These are phyloP conservation scores for Papilio glaucus DNA, from an alignment of 1,140 invertebrate species.

Conservation along the genomic window DNA sequence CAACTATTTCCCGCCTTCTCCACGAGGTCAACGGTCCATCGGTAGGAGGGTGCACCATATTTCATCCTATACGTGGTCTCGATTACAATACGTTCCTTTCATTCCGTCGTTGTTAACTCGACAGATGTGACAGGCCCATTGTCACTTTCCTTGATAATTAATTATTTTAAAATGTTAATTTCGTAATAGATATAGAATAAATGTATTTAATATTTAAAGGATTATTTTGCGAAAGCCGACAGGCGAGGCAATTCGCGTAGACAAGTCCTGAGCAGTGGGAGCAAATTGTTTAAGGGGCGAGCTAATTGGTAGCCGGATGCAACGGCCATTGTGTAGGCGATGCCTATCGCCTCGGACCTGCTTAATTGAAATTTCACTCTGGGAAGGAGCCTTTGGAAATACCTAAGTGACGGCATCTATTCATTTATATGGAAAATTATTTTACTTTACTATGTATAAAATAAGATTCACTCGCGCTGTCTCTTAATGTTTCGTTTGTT, in stretches of 20 bases:
- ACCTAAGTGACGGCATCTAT: neutral
- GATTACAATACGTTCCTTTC: too few species aligned
- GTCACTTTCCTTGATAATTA: too few species aligned
- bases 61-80: too few species aligned
- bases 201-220: neutral
- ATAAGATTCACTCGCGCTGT: too few species aligned
- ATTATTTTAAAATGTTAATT: too few species aligned
- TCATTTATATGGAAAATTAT: constrained; percentile 6
- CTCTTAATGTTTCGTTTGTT: neutral
- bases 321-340: constrained; percentile 28
- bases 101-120: too few species aligned
- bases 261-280: constrained; percentile 38
- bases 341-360: constrained; percentile 32
- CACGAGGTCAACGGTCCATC: too few species aligned
- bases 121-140: too few species aligned
- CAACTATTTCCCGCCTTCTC: too few species aligned
- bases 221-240: neutral
- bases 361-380: constrained; percentile 28
- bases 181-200: too few species aligned
- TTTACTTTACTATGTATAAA: neutral
- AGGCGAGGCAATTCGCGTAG: constrained; percentile 16
- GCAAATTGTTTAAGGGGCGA: constrained; percentile 45
- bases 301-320: constrained; percentile 42
- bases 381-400: constrained; percentile 18
- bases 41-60: too few species aligned